Conservation (phyloP, 2,888 invertebrate genomes). For the Lagria hirta region DNA sequence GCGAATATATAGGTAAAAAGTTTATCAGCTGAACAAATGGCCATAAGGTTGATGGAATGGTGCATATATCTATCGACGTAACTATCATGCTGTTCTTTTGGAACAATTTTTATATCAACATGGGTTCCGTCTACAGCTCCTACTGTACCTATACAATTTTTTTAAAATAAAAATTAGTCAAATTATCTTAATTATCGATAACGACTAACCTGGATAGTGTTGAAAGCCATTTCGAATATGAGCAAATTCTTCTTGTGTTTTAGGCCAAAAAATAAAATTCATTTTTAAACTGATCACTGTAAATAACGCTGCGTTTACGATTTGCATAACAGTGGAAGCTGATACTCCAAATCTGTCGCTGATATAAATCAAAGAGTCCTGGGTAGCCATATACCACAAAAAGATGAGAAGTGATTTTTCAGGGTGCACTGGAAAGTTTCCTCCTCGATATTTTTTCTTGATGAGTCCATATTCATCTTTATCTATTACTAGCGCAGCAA, state of each 20-base stretch:
- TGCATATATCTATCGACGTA: conserved; percentile 22
- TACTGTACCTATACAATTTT: conserved; percentile 17
- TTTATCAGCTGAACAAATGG: conserved; percentile 8
- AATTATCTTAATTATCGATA: background rate
- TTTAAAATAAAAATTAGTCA: conserved; percentile 1
- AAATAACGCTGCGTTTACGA: conserved; percentile 17
- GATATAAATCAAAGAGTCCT: conserved; percentile 3
- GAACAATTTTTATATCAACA: conserved; percentile 24
- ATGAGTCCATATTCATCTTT: too few species aligned
- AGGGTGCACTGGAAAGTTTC: conserved; percentile 9
- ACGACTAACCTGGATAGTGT: conserved; percentile 11
- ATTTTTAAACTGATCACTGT: conserved; percentile 13
- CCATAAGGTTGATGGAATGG: conserved; percentile 22
- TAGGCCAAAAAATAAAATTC: conserved; percentile 25
- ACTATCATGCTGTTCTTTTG: conserved; percentile 28
- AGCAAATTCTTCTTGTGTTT: conserved; percentile 12
- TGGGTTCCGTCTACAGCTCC: conserved; percentile 30
- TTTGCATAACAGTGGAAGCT: conserved; percentile 7
- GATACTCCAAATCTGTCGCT: conserved; percentile 3
- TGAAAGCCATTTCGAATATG: conserved; percentile 11
- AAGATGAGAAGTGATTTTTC: conserved; percentile 4
- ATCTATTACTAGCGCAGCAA: too few species aligned
- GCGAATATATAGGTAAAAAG: conserved; percentile 16
- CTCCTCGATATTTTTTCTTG: conserved; percentile 20
- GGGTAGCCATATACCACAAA: background rate